Evolutionary conservation across 37 sponge, comb jelly and placozoan species (phyloP).

Genomic region (Beroe ovata): DNA sequence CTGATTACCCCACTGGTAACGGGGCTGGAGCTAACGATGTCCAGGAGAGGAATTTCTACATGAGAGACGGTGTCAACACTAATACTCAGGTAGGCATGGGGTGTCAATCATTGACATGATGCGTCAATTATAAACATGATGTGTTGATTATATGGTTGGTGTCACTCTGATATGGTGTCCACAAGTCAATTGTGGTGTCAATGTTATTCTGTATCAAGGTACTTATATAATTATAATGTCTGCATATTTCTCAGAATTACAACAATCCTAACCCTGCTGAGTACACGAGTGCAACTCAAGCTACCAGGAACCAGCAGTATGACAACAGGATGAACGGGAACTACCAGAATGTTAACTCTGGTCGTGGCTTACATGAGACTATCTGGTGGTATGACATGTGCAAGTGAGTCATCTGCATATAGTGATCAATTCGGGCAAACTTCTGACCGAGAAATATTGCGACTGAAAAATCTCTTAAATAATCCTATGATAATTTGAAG

Average conservation of each 20-base stretch:
- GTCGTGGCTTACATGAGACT: constrained; percentile 88
- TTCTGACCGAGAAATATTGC: too few relatives aligned
- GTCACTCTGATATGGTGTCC: too few relatives aligned
- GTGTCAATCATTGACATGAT: too few relatives aligned
- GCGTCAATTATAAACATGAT: background rate
- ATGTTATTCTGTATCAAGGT: too few relatives aligned
- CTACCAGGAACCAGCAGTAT: constrained; percentile 52
- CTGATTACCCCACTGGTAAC: constrained; percentile 26
- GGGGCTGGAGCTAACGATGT: background rate
- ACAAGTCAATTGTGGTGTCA: too few relatives aligned
- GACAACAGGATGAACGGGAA: constrained; percentile 63
- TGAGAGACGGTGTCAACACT: constrained; percentile 83
- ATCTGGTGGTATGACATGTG: constrained; percentile 88
- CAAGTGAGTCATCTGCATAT: background rate
- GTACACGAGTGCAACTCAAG: background rate
- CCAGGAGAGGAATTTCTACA: constrained; percentile 26
- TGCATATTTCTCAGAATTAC: constrained; percentile 51
- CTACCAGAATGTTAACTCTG: constrained; percentile 59
- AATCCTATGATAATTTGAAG: too few relatives aligned
- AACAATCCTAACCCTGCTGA: constrained; percentile 44
- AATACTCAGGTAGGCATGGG: constrained; percentile 84
- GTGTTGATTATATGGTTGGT: too few relatives aligned
- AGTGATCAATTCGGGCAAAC: background rate
- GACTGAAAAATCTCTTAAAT: too few relatives aligned
- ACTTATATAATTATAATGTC: too few relatives aligned